Evolutionary conservation across 2,888 invertebrate species (phyloP).

Genomic region (Cerastis leucographa): DNA sequence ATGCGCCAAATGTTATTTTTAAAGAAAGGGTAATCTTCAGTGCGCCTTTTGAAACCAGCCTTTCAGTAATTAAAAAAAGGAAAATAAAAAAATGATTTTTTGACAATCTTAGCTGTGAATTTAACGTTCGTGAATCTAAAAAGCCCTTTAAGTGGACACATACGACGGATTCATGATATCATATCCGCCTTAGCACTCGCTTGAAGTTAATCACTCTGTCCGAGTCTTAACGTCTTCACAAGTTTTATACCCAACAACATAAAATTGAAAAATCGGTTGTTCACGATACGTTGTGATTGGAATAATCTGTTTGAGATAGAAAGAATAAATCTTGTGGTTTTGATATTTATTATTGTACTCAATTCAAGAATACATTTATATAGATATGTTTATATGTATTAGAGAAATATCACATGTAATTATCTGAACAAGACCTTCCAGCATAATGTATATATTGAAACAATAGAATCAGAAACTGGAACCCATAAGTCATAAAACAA

Average conservation of each 20-base stretch:
- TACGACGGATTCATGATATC: background rate
- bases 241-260: conserved; percentile 41
- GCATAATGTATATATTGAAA: background rate
- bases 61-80: background rate
- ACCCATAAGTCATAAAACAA: conserved; percentile 28
- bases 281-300: conserved; percentile 26
- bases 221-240: conserved; percentile 3
- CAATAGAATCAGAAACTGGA: conserved; percentile 9
- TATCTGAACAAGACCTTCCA: too few relatives aligned
- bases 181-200: background rate
- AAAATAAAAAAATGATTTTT: too few relatives aligned
- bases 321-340: conserved; percentile 5
- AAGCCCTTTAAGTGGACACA: too few relatives aligned
- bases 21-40: background rate
- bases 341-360: background rate
- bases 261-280: conserved; percentile 44
- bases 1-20: background rate
- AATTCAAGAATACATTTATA: too few relatives aligned
- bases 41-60: background rate
- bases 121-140: background rate
- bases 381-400: background rate
- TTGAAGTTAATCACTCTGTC: background rate
- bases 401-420: background rate
- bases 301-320: conserved; percentile 20
- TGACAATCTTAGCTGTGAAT: too few relatives aligned